These are phyloP conservation scores for Fratercula arctica DNA, from an alignment of 2,797 vertebrate genomes.

Conservation along the genomic window DNA sequence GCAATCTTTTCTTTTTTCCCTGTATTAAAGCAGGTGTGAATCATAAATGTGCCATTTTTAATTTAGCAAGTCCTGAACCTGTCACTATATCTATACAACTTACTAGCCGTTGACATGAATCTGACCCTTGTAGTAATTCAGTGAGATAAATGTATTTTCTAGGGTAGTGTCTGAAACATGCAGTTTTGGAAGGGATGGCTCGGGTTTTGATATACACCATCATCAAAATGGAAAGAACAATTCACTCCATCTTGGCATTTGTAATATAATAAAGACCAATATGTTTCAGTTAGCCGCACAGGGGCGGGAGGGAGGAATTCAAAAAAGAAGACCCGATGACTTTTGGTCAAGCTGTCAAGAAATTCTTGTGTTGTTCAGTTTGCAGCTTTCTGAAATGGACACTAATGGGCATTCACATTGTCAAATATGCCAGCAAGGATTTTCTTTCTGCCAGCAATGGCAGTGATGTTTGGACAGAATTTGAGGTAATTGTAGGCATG, in stretches of 20 bases:
- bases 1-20: not conserved
- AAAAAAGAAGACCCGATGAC: not conserved
- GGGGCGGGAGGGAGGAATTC: not conserved
- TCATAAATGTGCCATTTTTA: not conserved
- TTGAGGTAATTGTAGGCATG: constrained; percentile 46
- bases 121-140: not conserved
- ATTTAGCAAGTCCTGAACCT: not conserved
- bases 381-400: constrained; percentile 31
- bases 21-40: not conserved
- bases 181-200: not conserved
- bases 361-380: constrained; percentile 9
- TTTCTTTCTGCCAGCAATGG: constrained; percentile 40
- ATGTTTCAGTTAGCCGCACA: not conserved
- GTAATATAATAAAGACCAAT: not conserved
- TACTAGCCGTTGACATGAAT: not conserved
- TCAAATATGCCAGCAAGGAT: constrained; percentile 27
- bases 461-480: constrained; percentile 49
- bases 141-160: not conserved
- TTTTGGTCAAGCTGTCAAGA: constrained; percentile 33
- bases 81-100: not conserved
- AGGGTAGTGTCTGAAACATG: not conserved
- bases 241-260: not conserved
- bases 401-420: constrained; percentile 40
- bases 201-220: not conserved
- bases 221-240: not conserved